Base-by-base conservation (phyloP, 2,888 invertebrate species). In the Tridacna crocea region DNA sequence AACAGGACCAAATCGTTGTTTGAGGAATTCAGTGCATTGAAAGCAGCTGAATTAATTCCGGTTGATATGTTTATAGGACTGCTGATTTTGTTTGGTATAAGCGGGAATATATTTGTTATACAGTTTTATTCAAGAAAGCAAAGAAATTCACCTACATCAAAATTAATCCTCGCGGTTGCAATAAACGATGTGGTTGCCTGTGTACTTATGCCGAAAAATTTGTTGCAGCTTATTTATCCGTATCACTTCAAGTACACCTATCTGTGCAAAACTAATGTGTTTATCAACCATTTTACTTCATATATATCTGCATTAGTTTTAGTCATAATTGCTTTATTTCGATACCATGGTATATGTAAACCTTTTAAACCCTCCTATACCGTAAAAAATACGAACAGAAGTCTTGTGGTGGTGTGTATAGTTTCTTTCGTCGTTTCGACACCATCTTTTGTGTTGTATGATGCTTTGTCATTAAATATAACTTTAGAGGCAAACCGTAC, bases 261-360 rank as follows among this genome's bases (percentile, higher is more conserved):
- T 36, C 27, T 73, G 55, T 73, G 72, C 22, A 73, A 58, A 60
- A 8, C 58, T 13, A 73, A 73, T 36, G 24, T 73, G 8, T 73
- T 58, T 27, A 36, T 22, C 27, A 73, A 73, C n/a, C 72, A 73
- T 36, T 8, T 58, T 1, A 58, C 19, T 51, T 27, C 72, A 0
- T 58, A 26, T n/a, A 12, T 58, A 26, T 60, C 58, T 17, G 72
- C 36, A 17, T 19, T 22, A 11, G 13, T 73, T 19, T 36, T 73
- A 11, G 17, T 73, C 11, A 19, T 58, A 12, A 73, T 73, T 8
- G 58, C 58, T 36, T n/a, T 58, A 36, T 73, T 73, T 27, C 58
- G 72, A 47, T 60, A 58, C 36, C 51, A 36, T 19, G 72, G 58
- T 10, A 47, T 73, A 6, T 73, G 72, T 26, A 51, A 27, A 13